Conservation (phyloP, 1,140 invertebrate species). For the Aphis gossypii region DNA sequence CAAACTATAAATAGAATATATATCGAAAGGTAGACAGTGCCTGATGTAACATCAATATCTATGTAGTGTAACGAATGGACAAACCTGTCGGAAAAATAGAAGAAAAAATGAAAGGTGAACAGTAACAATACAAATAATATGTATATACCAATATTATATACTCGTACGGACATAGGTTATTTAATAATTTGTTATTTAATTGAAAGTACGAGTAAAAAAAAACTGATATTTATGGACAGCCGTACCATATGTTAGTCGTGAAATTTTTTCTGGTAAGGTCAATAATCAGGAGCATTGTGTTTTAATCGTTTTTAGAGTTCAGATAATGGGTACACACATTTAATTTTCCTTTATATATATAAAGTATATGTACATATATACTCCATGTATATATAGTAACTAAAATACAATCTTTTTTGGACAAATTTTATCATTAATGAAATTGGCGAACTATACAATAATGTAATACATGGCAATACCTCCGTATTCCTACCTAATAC, state of each 20-base stretch:
- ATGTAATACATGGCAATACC: not conserved
- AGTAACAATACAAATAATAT: conserved; percentile 33
- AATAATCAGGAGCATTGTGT: conserved; percentile 31
- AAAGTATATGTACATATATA: not conserved
- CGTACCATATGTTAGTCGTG: conserved; percentile 38
- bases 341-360: not conserved
- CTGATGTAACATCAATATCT: conserved; percentile 30
- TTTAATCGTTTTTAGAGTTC: conserved; percentile 38
- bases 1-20: not conserved
- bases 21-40: not conserved
- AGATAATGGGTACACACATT: not conserved
- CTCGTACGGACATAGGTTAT: not conserved
- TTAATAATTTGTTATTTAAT: conserved; percentile 55
- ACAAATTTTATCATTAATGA: not conserved
- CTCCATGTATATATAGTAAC: not conserved
- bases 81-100: conserved; percentile 25
- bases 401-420: not conserved
- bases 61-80: conserved; percentile 49
- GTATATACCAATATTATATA: not conserved
- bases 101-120: conserved; percentile 52
- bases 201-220: conserved; percentile 48
- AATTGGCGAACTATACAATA: not conserved
- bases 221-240: conserved; percentile 6
- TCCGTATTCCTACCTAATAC: not conserved
- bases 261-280: conserved; percentile 26